These are phyloP conservation scores for Poecilia picta DNA, from an alignment of 2,797 vertebrate genomes.

Conservation along the genomic window DNA sequence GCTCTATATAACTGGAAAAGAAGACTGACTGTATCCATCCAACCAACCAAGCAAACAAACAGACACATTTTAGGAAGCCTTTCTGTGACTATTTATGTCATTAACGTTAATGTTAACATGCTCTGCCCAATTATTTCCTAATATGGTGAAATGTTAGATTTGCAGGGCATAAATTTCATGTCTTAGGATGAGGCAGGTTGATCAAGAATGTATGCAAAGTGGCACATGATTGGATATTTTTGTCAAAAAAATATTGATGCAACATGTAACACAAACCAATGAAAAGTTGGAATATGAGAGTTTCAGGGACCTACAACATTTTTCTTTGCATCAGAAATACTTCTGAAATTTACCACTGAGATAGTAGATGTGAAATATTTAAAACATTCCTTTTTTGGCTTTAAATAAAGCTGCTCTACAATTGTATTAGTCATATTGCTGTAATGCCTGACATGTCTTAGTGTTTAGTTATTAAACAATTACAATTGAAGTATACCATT, in stretches of 20 bases:
- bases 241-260: neutral
- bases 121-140: neutral
- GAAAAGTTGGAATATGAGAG: neutral
- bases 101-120: neutral
- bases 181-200: neutral
- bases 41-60: neutral
- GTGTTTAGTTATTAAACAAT: neutral
- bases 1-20: neutral
- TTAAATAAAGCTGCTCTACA: neutral
- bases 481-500: neutral
- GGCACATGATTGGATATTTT: neutral
- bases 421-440: neutral
- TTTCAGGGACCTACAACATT: neutral
- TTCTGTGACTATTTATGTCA: neutral
- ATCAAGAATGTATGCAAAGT: neutral
- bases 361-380: neutral
- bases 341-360: neutral
- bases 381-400: neutral
- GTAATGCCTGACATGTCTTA: neutral
- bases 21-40: neutral
- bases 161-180: neutral
- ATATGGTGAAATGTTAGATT: neutral
- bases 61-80: neutral
- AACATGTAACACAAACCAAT: neutral
- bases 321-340: neutral